A percentile compares a stretch with the other conserved stretches of the same genome.
Conservation (phyloP, 2,113 vertebrate species). For the Talpa occidentalis region DNA sequence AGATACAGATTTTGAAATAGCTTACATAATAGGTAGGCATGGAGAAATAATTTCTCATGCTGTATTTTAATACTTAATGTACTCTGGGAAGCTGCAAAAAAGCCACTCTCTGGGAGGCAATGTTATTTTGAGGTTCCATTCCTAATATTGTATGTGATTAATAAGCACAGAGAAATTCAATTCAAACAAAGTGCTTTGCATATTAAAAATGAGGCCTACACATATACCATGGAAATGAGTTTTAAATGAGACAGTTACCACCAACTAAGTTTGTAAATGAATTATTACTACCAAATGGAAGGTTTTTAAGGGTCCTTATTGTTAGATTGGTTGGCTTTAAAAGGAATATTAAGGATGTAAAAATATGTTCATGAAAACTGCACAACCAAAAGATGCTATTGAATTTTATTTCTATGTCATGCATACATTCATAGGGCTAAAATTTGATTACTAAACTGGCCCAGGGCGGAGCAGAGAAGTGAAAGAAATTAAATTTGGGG, state of each 20-base stretch:
- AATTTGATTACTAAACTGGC: constrained; percentile 6
- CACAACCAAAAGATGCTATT: not conserved
- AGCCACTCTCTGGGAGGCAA: not conserved
- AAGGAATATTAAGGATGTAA: constrained; percentile 8
- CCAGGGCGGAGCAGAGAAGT: not conserved
- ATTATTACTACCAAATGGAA: constrained; percentile 57
- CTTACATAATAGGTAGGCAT: constrained; percentile 9
- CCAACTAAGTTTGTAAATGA: constrained; percentile 55
- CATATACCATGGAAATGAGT: constrained; percentile 53
- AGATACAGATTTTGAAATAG: constrained; percentile 14
- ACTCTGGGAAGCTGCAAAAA: constrained; percentile 30
- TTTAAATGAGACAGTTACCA: constrained; percentile 67
- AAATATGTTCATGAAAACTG: constrained; percentile 47
- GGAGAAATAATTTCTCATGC: not conserved
- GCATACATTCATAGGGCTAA: not conserved
- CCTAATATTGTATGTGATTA: constrained; percentile 63
- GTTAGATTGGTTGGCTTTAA: not conserved
- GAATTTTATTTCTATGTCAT: constrained; percentile 43
- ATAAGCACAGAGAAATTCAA: constrained; percentile 66
- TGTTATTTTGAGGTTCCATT: constrained; percentile 64
- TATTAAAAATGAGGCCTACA: constrained; percentile 55
- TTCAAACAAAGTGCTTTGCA: constrained; percentile 53
- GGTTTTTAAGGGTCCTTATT: constrained; percentile 47
- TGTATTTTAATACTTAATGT: constrained; percentile 46
- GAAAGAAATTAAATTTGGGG: not conserved